These are phyloP conservation scores for Carcina quercana DNA, from an alignment of 2,888 invertebrate species.

Conservation along the genomic window DNA sequence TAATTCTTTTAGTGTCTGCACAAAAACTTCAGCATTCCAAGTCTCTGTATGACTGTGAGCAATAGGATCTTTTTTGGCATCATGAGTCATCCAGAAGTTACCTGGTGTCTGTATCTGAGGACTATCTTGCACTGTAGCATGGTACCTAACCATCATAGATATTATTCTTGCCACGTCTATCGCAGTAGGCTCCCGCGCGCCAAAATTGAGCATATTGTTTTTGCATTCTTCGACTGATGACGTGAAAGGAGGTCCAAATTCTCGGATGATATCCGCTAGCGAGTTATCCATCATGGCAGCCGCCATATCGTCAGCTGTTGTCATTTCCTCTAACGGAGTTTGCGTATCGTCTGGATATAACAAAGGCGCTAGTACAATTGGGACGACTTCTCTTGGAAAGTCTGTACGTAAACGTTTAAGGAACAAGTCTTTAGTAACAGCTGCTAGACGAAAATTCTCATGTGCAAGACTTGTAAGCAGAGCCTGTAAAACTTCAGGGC, in stretches of 20 bases:
- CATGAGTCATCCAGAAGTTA: constrained; percentile 76
- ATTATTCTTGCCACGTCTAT: constrained; percentile 89
- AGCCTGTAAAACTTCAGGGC: constrained; percentile 91
- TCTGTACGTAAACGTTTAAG: constrained; percentile 87
- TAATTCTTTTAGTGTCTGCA: constrained; percentile 92
- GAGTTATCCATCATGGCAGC: constrained; percentile 82
- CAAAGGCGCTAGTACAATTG: constrained; percentile 91
- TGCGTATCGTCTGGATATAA: constrained; percentile 87
- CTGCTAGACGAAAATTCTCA: constrained; percentile 78
- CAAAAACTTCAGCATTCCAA: constrained; percentile 96
- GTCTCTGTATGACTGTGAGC: constrained; percentile 68
- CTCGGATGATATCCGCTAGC: constrained; percentile 91
- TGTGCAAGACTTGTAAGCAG: constrained; percentile 79
- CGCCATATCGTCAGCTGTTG: constrained; percentile 76
- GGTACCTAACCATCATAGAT: constrained; percentile 90
- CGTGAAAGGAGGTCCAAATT: constrained; percentile 94
- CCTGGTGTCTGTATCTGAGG: constrained; percentile 81
- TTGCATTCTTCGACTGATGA: constrained; percentile 91
- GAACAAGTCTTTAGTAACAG: constrained; percentile 86
- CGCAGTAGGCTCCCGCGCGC: constrained; percentile 87
- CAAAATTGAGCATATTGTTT: constrained; percentile 86
- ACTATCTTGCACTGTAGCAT: constrained; percentile 77
- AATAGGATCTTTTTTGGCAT: constrained; percentile 68
- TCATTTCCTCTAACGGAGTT: constrained; percentile 77
- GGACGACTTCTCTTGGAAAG: constrained; percentile 91